A percentile compares a stretch with the other conserved stretches of the same genome.
Evolutionary conservation across 2,113 vertebrate species (phyloP).

Genomic region (Numida meleagris): DNA sequence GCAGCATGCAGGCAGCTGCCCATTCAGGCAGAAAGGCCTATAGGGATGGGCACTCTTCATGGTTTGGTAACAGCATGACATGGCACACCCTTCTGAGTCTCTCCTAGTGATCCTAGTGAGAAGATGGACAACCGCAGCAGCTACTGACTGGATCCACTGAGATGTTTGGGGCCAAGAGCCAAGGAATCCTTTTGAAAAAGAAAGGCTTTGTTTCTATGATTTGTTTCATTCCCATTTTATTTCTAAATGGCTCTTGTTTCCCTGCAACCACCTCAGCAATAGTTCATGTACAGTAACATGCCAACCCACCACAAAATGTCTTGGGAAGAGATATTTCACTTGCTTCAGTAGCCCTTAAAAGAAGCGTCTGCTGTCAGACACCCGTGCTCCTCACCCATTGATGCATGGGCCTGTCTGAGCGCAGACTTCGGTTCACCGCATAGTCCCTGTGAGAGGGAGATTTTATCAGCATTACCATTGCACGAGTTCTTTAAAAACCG

Average conservation of each 20-base stretch:
- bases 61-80: background rate
- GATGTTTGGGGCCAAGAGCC: background rate
- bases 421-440: background rate
- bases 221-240: slow-evolving; percentile 10
- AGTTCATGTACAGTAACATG: background rate
- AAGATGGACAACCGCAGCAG: background rate
- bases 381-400: background rate
- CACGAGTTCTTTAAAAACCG: background rate
- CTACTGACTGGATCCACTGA: background rate
- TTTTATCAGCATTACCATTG: background rate
- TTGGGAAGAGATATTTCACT: slow-evolving; percentile 7
- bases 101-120: background rate
- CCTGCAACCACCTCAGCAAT: background rate
- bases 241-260: slow-evolving; percentile 17
- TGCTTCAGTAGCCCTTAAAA: background rate
- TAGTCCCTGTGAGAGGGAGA: background rate
- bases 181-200: background rate
- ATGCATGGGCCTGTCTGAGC: slow-evolving; percentile 22
- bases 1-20: fast-evolving
- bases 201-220: background rate
- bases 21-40: fast-evolving
- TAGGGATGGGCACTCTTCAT: fast-evolving
- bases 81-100: background rate
- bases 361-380: background rate
- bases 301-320: background rate